phyloP scores from a whole-genome alignment of 23 tunicate genomes.

The Styela plicata region DNA sequence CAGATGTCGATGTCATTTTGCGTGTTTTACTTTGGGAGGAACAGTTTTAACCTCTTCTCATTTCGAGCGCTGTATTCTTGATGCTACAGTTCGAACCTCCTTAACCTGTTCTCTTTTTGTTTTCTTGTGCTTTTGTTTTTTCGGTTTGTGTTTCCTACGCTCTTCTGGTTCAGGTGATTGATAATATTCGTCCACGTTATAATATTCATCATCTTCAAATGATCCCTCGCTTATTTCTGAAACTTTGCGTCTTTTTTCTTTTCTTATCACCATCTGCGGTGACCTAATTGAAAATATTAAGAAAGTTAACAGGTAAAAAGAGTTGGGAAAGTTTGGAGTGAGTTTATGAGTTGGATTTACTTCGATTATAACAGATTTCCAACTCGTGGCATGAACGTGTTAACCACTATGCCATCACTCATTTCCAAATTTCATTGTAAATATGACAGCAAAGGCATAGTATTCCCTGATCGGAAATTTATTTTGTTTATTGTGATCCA shows the following conservation, averaged over 20 bases:
- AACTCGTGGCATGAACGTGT: too few relatives aligned
- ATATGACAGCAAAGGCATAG: too few relatives aligned
- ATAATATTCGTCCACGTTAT: background rate
- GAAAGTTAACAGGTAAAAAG: background rate
- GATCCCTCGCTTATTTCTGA: background rate
- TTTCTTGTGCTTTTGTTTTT: constrained; percentile 17
- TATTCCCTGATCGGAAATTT: too few relatives aligned
- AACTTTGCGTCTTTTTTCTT: constrained; percentile 7
- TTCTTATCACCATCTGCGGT: background rate
- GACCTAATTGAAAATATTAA: background rate
- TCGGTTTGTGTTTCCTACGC: constrained; percentile 6
- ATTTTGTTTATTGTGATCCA: too few relatives aligned
- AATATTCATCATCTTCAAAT: background rate
- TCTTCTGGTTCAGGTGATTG: constrained; percentile 19
- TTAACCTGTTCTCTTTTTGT: background rate
- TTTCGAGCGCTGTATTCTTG: constrained; percentile 10
- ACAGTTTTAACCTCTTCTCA: too few relatives aligned
- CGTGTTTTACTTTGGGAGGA: too few relatives aligned
- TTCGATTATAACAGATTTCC: too few relatives aligned
- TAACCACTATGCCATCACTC: too few relatives aligned
- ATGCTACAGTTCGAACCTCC: constrained; percentile 11
- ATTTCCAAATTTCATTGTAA: too few relatives aligned
- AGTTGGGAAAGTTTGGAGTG: too few relatives aligned
- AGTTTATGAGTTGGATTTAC: too few relatives aligned
- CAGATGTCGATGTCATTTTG: too few relatives aligned